phyloP scores from a whole-genome alignment of 2,113 vertebrate species.

The Vulpes ferrilata region DNA sequence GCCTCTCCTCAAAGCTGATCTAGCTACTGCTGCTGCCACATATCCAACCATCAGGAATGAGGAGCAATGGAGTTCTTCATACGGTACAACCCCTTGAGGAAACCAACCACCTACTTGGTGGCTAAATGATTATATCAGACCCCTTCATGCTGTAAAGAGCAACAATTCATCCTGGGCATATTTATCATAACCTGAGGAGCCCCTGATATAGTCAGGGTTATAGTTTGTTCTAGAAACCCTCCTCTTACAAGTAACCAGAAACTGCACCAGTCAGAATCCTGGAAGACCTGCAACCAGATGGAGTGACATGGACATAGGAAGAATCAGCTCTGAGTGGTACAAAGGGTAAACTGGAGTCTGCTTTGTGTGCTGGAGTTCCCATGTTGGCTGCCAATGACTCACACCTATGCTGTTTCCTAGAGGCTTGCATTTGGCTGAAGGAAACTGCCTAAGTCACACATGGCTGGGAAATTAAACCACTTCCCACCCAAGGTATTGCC shows the following conservation, averaged over 20 bases:
- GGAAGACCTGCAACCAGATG: background rate
- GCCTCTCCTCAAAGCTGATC: background rate
- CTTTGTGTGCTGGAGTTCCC: background rate
- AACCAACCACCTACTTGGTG: background rate
- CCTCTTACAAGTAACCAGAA: background rate
- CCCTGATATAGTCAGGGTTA: background rate
- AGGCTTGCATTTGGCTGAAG: background rate
- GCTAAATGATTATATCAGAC: background rate
- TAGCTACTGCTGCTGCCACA: rapidly evolving
- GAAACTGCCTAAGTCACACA: background rate
- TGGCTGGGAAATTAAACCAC: background rate
- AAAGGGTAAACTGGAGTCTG: background rate
- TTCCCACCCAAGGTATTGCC: background rate
- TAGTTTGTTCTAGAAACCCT: background rate
- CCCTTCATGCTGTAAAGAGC: background rate
- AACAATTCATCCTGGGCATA: background rate
- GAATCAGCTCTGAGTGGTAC: background rate
- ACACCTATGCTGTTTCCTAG: background rate
- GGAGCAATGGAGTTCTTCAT: background rate
- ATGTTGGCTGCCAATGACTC: background rate
- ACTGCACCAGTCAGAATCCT: background rate
- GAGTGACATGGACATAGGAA: background rate
- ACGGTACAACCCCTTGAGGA: background rate
- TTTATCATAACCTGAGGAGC: background rate
- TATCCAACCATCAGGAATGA: background rate